Evolutionary conservation across 2,797 vertebrate genomes (phyloP).

Genomic region (Epinephelus awoara): DNA sequence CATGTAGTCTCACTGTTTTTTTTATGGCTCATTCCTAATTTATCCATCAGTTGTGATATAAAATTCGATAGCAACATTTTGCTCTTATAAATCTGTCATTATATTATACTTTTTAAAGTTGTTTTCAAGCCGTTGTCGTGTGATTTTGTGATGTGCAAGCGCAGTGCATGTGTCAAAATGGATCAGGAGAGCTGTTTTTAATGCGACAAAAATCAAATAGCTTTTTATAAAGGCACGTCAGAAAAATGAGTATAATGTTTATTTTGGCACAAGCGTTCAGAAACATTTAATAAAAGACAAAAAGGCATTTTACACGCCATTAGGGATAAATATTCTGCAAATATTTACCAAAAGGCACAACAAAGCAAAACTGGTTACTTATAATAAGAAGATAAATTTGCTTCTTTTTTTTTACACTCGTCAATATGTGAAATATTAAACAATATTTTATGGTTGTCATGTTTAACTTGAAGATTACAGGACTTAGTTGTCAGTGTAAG

Average conservation of each 20-base stretch:
- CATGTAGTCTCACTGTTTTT: not conserved
- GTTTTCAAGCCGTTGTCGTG: slow-evolving; percentile 1
- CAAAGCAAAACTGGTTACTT: not conserved
- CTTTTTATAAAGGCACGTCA: not conserved
- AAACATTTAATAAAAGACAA: slow-evolving; percentile 4
- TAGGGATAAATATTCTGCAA: not conserved
- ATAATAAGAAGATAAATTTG: not conserved
- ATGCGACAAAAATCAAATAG: not conserved
- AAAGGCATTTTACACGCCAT: not conserved
- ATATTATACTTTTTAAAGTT: not conserved
- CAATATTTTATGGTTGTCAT: not conserved
- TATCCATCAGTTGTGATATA: slow-evolving; percentile 13
- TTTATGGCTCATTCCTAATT: slow-evolving; percentile 1
- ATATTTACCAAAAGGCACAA: slow-evolving; percentile 15
- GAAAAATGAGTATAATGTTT: too few species aligned
- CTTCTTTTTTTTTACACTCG: not conserved
- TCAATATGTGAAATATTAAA: not conserved
- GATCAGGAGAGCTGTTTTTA: not conserved
- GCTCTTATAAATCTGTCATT: slow-evolving; percentile 13
- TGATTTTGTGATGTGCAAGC: slow-evolving; percentile 21
- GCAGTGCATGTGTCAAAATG: not conserved
- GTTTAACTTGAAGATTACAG: slow-evolving; percentile 10
- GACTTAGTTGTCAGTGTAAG: slow-evolving; percentile 17
- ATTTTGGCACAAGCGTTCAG: not conserved
- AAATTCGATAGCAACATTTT: slow-evolving; percentile 62